These are phyloP conservation scores for Taxidea taxus DNA, from an alignment of 2,113 vertebrate species.

Conservation along the genomic window DNA sequence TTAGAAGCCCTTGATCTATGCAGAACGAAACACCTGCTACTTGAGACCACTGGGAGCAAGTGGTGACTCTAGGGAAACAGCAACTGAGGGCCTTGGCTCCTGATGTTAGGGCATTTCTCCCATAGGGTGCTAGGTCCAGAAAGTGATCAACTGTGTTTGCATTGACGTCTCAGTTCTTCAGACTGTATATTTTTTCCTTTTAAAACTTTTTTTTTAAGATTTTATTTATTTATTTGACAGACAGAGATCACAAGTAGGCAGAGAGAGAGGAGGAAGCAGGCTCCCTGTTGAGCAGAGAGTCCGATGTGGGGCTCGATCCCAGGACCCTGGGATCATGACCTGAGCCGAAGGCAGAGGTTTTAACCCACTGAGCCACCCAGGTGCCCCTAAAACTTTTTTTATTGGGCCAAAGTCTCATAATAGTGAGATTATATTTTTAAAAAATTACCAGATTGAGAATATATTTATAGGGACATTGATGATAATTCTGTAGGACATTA, in stretches of 20 bases:
- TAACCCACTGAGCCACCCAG: too few relatives aligned
- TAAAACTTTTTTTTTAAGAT: too few relatives aligned
- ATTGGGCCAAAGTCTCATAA: not conserved
- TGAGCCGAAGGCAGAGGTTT: too few relatives aligned
- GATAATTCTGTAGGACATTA: not conserved
- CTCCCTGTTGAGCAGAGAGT: too few relatives aligned
- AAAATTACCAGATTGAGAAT: not conserved
- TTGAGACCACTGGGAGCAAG: not conserved
- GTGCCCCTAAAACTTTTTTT: too few relatives aligned
- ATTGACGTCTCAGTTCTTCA: slow-evolving; percentile 9
- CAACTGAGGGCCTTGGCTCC: not conserved
- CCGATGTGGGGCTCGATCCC: too few relatives aligned
- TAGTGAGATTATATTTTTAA: not conserved
- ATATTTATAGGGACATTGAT: not conserved
- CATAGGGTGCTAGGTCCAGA: not conserved
- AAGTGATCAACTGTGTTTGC: not conserved
- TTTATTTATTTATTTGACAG: too few relatives aligned
- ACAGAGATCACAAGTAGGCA: too few relatives aligned
- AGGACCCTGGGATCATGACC: too few relatives aligned
- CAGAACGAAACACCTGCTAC: not conserved
- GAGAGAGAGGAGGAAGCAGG: too few relatives aligned
- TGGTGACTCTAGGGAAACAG: not conserved
- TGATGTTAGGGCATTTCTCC: not conserved
- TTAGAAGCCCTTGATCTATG: not conserved
- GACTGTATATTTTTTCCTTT: not conserved